Base-by-base conservation (phyloP, 2,888 invertebrate species). In the Seladonia tumulorum region DNA sequence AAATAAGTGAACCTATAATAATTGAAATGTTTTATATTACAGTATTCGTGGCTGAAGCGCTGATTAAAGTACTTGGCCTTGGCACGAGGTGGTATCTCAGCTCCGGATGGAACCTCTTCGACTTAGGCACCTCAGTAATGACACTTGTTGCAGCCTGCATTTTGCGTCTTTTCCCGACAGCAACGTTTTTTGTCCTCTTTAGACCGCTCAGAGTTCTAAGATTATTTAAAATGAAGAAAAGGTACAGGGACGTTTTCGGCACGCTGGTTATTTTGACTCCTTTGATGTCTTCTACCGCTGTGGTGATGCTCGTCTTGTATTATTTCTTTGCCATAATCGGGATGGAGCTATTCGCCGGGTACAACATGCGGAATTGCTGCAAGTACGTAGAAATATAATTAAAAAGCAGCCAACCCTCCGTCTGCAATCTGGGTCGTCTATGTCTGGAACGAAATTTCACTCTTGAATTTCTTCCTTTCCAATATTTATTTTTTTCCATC, bases 301-400 rank as follows among this genome's bases (percentile, higher is more conserved):
- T 98, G 88, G 98, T 98, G 18, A 97, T 98, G 96, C 95, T 97
- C 80, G 97, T 97, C 90, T 96, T 98, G 95, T 98, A 98, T 94
- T 98, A 98, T 95, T 98, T 98, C 96, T 98, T 98, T 95, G 98
- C 98, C 5, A 97, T 98, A 89, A 97, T 98, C 92, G 98, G 98
- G 77, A 98, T 98, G 98, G 98, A 98, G 94, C 95, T 98, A 39
- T 98, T 98, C 94, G 96, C 97, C 0, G 96, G 96, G 0, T 96
- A 97, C 90, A 96, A 97, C 92, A 96, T 98, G 93, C 96, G 95
- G 90, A 97, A 98, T 94, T 98, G 98, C 95, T 98, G 98, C 96
- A 96, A 96, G 98, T 98, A 95, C 96, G 97, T 96, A 88, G 70
- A 66, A 79, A 71, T 16, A 47, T 53, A 57, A 42, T 39, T 42